Base-by-base conservation (phyloP, 2,888 invertebrate genomes). In the Andrena fulva region DNA sequence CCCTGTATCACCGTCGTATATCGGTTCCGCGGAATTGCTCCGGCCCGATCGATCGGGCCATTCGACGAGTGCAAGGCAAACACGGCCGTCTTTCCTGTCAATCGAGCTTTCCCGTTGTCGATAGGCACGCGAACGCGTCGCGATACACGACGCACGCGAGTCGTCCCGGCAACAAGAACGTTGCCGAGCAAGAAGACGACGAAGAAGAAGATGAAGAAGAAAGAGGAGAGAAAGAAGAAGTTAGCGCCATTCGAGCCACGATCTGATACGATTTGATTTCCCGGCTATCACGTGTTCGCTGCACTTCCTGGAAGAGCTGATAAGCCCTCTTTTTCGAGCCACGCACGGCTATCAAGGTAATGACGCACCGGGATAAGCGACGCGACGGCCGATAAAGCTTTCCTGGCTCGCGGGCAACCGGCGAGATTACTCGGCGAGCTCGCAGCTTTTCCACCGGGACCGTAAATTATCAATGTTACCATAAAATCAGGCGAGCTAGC, bases 251-350 rank as follows among this genome's bases (percentile, higher is more conserved):
- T 78, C 42, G 27, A 31, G 60, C 33, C 7, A 35, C n/a, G 74
- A 76, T 80, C 85, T 50, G 77, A 72, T 75, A 87, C 52, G 67
- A 72, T 75, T 74, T 50, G 67, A 84, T 80, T 84, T 85, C 71
- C 69, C 77, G 64, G 31, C 64, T 70, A 76, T 80, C 76, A 62
- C 67, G 62, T 31, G 77, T 73, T 64, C 60, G 64, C 12, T 78
- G 81, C 80, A 81, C 80, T 87, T 87, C 88, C 86, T 72, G 78
- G 85, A 71, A 81, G 77, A 54, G 27, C 20, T 70, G 87, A 87
- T 87, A 87, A 87, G 81, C 71, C 63, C 73, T 79, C 64, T 75
- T 76, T 75, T 52, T 76, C 76, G 59, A 56, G 70, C 76, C 72
- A 66, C 70, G 72, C 66, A 48, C 70, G 29, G 59, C 69, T 87